A percentile compares a stretch with the other conserved stretches of the same genome.
Evolutionary conservation across 1,140 invertebrate genomes (phyloP).

Genomic region (Musca vetustissima): DNA sequence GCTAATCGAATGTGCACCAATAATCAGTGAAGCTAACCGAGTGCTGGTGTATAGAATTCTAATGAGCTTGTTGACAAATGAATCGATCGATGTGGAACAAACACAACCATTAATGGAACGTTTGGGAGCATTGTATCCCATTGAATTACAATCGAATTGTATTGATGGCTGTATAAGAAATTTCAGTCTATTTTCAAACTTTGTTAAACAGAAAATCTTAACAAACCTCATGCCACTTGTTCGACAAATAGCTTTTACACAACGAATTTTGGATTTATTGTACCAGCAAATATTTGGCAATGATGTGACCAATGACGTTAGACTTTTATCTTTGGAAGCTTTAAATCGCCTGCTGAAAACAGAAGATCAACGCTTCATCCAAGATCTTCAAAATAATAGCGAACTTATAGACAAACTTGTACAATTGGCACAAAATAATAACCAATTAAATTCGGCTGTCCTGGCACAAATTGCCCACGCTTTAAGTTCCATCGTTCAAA

Average conservation of each 20-base stretch:
- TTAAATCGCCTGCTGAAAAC: slow-evolving; percentile 38
- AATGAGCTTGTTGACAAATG: slow-evolving; percentile 41
- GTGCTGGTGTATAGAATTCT: slow-evolving; percentile 44
- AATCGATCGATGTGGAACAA: slow-evolving; percentile 44
- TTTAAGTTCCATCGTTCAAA: slow-evolving; percentile 40
- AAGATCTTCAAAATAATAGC: slow-evolving; percentile 45
- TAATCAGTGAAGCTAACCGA: slow-evolving; percentile 43
- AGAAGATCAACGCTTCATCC: slow-evolving; percentile 40
- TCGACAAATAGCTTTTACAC: slow-evolving; percentile 44
- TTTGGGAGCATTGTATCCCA: slow-evolving; percentile 41
- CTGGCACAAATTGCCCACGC: slow-evolving; percentile 40
- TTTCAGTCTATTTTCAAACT: slow-evolving; percentile 43
- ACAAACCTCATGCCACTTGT: slow-evolving; percentile 41
- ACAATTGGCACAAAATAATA: slow-evolving; percentile 32
- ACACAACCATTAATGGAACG: slow-evolving; percentile 33
- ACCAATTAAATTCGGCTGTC: slow-evolving; percentile 29
- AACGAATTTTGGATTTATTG: slow-evolving; percentile 44
- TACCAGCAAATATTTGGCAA: slow-evolving; percentile 38
- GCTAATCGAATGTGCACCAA: slow-evolving; percentile 39
- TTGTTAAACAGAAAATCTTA: slow-evolving; percentile 46
- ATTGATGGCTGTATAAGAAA: slow-evolving; percentile 44
- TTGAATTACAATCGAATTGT: slow-evolving; percentile 47
- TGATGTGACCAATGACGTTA: slow-evolving; percentile 27
- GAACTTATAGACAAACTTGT: slow-evolving; percentile 44
- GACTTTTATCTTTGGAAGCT: slow-evolving; percentile 40